Percentiles rank a stretch among this genome's conserved stretches.
Evolutionary conservation across 2,797 vertebrate species (phyloP).

Genomic region (Hypotaenidia okinawae): DNA sequence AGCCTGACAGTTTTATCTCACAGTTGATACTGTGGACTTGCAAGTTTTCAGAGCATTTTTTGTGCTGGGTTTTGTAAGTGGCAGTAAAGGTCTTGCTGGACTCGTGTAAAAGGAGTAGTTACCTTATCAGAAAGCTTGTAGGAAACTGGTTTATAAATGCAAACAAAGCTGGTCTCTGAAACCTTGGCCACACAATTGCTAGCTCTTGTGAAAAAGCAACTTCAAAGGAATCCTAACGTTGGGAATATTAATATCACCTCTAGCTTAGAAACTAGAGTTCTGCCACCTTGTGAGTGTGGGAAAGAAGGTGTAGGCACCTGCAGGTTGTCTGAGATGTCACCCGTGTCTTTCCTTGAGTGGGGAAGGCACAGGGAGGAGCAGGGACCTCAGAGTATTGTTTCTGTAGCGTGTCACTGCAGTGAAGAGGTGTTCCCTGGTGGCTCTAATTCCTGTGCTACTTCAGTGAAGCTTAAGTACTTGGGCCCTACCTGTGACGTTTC

Average conservation of each 20-base stretch:
- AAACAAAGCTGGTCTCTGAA: not conserved
- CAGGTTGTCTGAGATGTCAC: not conserved
- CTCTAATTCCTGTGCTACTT: not conserved
- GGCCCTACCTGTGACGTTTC: not conserved
- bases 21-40: not conserved
- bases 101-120: not conserved
- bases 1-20: not conserved
- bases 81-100: not conserved
- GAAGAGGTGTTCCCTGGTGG: not conserved
- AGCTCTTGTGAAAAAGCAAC: not conserved
- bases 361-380: not conserved
- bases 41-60: not conserved
- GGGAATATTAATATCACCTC: not conserved
- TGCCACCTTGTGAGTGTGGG: not conserved
- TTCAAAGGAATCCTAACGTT: not conserved
- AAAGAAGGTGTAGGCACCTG: not conserved
- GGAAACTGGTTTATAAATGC: not conserved
- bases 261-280: not conserved
- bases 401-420: not conserved
- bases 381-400: not conserved
- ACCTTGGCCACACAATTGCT: not conserved
- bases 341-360: not conserved
- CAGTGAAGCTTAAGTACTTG: not conserved
- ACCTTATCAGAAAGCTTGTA: not conserved
- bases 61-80: not conserved